phyloP scores from a whole-genome alignment of 1,140 invertebrate species.

The Lasaia peninsularis region DNA sequence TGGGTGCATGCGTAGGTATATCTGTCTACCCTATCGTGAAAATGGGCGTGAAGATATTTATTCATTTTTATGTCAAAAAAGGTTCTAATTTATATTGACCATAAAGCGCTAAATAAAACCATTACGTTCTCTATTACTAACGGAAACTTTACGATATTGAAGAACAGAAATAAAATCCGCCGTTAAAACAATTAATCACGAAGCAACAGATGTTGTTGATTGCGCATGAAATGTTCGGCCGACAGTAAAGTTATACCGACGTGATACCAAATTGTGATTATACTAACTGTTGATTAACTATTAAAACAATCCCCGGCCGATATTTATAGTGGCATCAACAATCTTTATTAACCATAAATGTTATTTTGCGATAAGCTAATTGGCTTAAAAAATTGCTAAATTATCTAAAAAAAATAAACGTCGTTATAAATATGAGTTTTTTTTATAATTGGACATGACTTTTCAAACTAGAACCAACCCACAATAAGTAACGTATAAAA shows the following conservation, averaged over 20 bases:
- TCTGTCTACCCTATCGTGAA: too few species aligned
- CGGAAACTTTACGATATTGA: constrained; percentile 1
- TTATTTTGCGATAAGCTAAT: neutral
- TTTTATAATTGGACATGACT: too few species aligned
- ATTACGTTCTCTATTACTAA: neutral
- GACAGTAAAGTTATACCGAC: neutral
- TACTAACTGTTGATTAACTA: constrained; percentile 3
- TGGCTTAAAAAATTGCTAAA: too few species aligned
- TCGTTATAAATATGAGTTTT: too few species aligned
- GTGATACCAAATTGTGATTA: neutral
- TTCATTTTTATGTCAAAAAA: too few species aligned
- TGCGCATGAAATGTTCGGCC: constrained; percentile 2
- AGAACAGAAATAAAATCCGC: neutral
- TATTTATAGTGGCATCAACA: neutral
- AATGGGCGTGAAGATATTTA: too few species aligned
- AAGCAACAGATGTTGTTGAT: constrained; percentile 7
- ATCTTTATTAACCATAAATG: neutral
- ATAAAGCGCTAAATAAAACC: too few species aligned
- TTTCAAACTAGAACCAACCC: too few species aligned
- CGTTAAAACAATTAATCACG: constrained; percentile 1
- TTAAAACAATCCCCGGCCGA: neutral
- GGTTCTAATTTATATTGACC: too few species aligned
- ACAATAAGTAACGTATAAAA: too few species aligned
- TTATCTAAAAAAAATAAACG: too few species aligned
- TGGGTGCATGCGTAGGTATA: too few species aligned